Conservation (phyloP, 2,888 invertebrate genomes). For the Auanema sp. region DNA sequence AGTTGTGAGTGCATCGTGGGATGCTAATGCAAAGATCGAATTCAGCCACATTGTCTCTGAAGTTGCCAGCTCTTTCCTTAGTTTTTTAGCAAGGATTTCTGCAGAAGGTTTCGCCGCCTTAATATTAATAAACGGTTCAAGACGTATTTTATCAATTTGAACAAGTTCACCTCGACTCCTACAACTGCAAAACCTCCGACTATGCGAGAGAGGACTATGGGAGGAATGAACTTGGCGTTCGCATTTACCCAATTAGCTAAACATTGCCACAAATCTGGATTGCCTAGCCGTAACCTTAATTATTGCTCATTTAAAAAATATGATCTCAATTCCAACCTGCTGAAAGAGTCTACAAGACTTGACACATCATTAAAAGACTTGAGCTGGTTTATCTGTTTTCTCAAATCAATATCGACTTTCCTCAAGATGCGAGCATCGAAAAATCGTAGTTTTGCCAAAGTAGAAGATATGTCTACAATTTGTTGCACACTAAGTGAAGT, state of each 20-base stretch:
- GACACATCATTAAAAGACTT: conserved; percentile 10
- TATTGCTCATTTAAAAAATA: background rate
- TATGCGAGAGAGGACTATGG: background rate
- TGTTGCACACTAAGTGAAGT: conserved; percentile 5
- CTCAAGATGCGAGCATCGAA: conserved; percentile 8
- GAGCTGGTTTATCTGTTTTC: conserved; percentile 10
- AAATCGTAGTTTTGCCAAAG: background rate
- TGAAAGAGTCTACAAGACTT: conserved; percentile 13
- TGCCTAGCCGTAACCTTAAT: conserved; percentile 6
- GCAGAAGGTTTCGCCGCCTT: background rate
- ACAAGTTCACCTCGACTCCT: conserved; percentile 1
- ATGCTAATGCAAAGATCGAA: conserved; percentile 2
- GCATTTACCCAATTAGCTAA: conserved; percentile 9
- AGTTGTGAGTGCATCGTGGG: conserved; percentile 2
- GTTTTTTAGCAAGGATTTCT: too few species aligned
- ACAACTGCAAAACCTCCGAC: conserved; percentile 4
- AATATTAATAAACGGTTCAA: too few species aligned
- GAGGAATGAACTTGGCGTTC: background rate
- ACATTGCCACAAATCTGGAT: conserved; percentile 5
- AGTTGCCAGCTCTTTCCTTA: background rate
- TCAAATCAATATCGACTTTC: conserved; percentile 5
- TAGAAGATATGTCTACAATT: conserved; percentile 11
- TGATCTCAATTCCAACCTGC: conserved; percentile 3
- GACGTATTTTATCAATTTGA: too few species aligned
- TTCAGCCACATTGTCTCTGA: conserved; percentile 10